Percentiles rank a stretch among this genome's conserved stretches.
Conservation (phyloP, 1,140 invertebrate genomes). For the Phocides pigmalion region DNA sequence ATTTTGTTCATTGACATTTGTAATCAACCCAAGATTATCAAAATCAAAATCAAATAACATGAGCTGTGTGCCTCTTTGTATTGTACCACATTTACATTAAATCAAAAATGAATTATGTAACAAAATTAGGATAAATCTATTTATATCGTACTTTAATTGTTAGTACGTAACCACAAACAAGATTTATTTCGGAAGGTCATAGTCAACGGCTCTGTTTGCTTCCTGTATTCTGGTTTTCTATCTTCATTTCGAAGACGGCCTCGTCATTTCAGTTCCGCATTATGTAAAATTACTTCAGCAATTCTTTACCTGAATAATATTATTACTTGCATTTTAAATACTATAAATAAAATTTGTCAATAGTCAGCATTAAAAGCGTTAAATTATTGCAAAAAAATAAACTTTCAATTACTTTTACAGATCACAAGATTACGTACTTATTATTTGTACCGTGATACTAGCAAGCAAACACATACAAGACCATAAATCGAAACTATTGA, state of each 20-base stretch:
- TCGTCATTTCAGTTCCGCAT: slow-evolving; percentile 54
- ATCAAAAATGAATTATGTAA: slow-evolving; percentile 5
- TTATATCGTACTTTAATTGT: neutral
- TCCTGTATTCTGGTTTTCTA: slow-evolving; percentile 62
- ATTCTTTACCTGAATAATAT: slow-evolving; percentile 32
- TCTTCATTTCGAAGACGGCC: slow-evolving; percentile 55
- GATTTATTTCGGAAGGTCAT: slow-evolving; percentile 52
- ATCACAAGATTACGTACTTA: too few relatives aligned
- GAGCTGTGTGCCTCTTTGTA: too few relatives aligned
- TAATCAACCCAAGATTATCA: too few relatives aligned
- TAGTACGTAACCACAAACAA: slow-evolving; percentile 6
- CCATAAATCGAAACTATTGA: too few relatives aligned
- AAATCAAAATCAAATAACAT: too few relatives aligned
- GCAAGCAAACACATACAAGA: too few relatives aligned
- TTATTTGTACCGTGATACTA: too few relatives aligned
- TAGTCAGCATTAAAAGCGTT: too few relatives aligned
- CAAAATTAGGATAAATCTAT: neutral
- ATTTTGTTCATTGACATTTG: too few relatives aligned
- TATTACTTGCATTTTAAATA: neutral
- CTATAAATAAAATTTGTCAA: neutral
- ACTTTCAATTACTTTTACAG: too few relatives aligned
- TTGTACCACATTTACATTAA: too few relatives aligned
- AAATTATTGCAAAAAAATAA: too few relatives aligned
- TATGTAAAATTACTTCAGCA: slow-evolving; percentile 37
- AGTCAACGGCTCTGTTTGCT: slow-evolving; percentile 46